Evolutionary conservation across 1,140 invertebrate genomes (phyloP), one percentile per base, ranked within the genome.

Genomic region (Pseudomyrmex gracilis): DNA sequence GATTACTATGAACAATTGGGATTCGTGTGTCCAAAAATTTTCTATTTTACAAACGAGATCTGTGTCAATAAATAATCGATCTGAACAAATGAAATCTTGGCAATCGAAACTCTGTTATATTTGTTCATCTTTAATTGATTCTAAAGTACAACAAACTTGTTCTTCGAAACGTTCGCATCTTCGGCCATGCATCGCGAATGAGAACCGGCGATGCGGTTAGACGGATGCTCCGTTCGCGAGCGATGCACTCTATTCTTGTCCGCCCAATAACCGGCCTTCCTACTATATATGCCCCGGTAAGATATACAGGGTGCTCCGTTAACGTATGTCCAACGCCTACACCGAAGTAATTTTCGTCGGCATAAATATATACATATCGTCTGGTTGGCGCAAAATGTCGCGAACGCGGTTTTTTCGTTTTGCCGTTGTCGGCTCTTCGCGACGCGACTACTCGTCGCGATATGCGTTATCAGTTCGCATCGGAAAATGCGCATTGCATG

Each of bases 211-310:
- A 47, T 83, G 67, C 68, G 87, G 88, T 74, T 89, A 87, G 89
- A 91, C 87, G 89, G 87, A 91, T 91, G 90, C 88, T 87, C 85
- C 85, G 85, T 88, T 89, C 77, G 87, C 88, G 90, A 91, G 89
- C 89, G 90, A 90, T 88, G 90, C 85, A 87, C 88, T 90, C 87
- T 91, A 86, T 92, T 91, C 88, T 90, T 87, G 88, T 89, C 78
- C 86, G 85, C 84, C 89, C 89, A 89, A 91, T 90, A 91, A 89
- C 86, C 85, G 67, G 78, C 84, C 45, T 88, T 82, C 85, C 73
- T 64, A 64, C 68, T 74, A 74, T 82, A 74, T 73, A 49, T 73
- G 78, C 68, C 58, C 4, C 55, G 82, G 68, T 24, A 47, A 70
- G 67, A 63, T 73, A 34, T 49, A 82, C 77, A 34, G 55, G 55